These are phyloP conservation scores for Phocides pigmalion DNA, from an alignment of 1,140 invertebrate genomes.

Conservation along the genomic window DNA sequence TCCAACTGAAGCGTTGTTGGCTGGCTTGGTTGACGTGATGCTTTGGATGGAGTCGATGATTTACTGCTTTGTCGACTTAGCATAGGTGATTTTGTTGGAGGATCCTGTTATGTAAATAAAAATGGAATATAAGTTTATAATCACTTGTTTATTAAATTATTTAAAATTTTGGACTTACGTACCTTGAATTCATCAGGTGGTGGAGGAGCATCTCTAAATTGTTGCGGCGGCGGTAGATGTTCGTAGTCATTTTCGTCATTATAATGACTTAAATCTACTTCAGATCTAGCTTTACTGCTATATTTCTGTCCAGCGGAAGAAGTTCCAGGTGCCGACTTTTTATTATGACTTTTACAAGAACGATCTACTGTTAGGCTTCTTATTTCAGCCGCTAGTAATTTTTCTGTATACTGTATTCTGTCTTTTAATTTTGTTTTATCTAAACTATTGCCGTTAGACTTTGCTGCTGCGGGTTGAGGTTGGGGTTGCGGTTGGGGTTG, in stretches of 20 bases:
- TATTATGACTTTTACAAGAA: conserved; percentile 64
- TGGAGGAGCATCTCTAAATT: conserved; percentile 92
- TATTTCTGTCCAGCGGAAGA: conserved; percentile 60
- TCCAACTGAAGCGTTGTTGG: conserved; percentile 86
- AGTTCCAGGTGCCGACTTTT: conserved; percentile 47
- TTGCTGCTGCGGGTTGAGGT: conserved; percentile 45
- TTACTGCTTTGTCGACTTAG: conserved; percentile 72
- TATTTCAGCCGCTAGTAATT: conserved; percentile 80
- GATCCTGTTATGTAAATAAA: conserved; percentile 62
- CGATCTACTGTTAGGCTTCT: conserved; percentile 78
- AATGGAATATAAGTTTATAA: neutral
- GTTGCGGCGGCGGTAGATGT: conserved; percentile 92
- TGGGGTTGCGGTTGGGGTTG: no score
- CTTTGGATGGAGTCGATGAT: conserved; percentile 74
- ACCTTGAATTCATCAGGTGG: conserved; percentile 88
- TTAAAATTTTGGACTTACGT: conserved; percentile 3
- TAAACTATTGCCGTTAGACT: conserved; percentile 61
- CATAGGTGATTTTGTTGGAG: conserved; percentile 71
- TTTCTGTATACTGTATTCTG: conserved; percentile 81
- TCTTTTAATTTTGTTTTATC: conserved; percentile 75
- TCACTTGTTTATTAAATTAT: neutral
- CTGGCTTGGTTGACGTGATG: conserved; percentile 53
- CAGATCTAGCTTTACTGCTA: conserved; percentile 84
- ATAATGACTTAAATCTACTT: conserved; percentile 82
- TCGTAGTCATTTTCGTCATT: conserved; percentile 87